Evolutionary conservation across 2,888 invertebrate genomes (phyloP).

Genomic region (Oxyscelio sp.): DNA sequence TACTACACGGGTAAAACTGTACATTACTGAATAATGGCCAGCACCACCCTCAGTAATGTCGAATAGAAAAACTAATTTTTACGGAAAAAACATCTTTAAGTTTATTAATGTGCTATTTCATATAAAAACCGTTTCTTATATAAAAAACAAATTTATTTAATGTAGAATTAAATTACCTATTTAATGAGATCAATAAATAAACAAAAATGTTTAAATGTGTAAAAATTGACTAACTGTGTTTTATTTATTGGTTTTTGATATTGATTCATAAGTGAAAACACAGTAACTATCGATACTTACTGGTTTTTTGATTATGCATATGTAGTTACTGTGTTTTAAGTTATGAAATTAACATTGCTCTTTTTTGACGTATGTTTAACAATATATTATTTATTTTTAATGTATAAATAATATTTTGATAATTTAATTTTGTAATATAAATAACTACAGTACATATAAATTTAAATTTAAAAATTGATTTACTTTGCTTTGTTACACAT

Average conservation of each 20-base stretch:
- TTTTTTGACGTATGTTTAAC: background rate
- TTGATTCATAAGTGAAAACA: conserved; percentile 13
- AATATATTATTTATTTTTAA: background rate
- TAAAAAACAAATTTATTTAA: background rate
- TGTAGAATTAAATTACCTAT: background rate
- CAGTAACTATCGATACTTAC: conserved; percentile 9
- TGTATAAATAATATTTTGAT: too few relatives aligned
- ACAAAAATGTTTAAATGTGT: background rate
- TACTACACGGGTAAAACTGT: too few relatives aligned
- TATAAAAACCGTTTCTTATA: background rate
- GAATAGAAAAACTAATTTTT: background rate
- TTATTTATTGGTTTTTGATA: conserved; percentile 2
- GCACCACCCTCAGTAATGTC: too few relatives aligned
- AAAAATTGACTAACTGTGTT: background rate
- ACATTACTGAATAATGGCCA: too few relatives aligned
- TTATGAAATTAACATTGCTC: conserved; percentile 1
- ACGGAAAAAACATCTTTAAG: background rate
- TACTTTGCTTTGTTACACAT: background rate
- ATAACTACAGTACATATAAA: background rate
- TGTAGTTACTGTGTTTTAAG: conserved; percentile 9
- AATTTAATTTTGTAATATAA: background rate
- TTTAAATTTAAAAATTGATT: background rate
- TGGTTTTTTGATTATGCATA: background rate
- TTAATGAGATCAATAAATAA: background rate
- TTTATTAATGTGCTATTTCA: background rate